A percentile compares a stretch with the other conserved stretches of the same genome.
Conservation (phyloP, 2,113 vertebrate species). For the Oncorhynchus mykiss region DNA sequence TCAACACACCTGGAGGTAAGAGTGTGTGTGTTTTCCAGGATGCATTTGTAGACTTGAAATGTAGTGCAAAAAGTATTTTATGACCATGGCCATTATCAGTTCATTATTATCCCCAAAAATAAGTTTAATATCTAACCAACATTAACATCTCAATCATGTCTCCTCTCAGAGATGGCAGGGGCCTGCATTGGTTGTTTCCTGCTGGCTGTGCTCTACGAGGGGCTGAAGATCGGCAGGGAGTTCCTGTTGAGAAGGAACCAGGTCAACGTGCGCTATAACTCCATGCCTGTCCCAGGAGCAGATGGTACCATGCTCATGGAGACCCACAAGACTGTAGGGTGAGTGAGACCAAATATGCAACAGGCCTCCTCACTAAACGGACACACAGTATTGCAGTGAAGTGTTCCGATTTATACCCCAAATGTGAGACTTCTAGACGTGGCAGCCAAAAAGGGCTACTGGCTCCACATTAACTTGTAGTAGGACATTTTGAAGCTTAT, state of each 20-base stretch:
- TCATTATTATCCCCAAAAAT: too few species aligned
- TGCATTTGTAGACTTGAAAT: too few species aligned
- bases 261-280: slow-evolving; percentile 98
- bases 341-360: slow-evolving; percentile 46
- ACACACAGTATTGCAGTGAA: neutral
- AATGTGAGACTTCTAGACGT: neutral
- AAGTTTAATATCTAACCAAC: neutral
- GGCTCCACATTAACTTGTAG: neutral
- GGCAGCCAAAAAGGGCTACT: neutral
- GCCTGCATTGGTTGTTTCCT: slow-evolving; percentile 92
- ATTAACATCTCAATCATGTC: neutral
- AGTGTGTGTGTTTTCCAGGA: neutral
- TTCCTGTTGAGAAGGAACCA: slow-evolving; percentile 90
- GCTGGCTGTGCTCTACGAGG: slow-evolving; percentile 92
- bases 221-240: slow-evolving; percentile 93
- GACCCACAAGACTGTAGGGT: slow-evolving; percentile 98
- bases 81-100: too few species aligned
- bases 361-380: neutral
- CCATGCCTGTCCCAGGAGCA: slow-evolving; percentile 92
- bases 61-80: too few species aligned
- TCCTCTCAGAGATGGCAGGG: slow-evolving; percentile 87
- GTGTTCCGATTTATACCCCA: neutral
- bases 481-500: neutral
- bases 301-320: slow-evolving; percentile 96
- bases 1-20: slow-evolving; percentile 93